These are phyloP conservation scores for Thecophora atra DNA, from an alignment of 2,888 invertebrate genomes.

Conservation along the genomic window DNA sequence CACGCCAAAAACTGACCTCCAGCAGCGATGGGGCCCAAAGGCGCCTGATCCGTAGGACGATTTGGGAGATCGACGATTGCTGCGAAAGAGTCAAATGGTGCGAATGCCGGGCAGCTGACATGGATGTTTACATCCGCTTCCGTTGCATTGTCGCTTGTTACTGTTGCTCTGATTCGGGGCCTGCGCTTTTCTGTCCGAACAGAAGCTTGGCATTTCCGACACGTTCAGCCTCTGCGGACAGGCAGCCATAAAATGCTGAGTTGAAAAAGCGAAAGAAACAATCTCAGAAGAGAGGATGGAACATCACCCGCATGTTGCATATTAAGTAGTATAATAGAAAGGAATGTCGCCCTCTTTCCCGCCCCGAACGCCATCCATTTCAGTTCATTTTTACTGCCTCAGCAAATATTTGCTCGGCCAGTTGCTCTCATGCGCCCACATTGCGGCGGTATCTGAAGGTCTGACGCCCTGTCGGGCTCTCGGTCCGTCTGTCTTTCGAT, in stretches of 20 bases:
- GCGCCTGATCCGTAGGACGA: background rate
- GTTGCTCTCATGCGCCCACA: background rate
- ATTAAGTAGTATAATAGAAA: background rate
- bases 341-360: background rate
- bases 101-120: conserved; percentile 23
- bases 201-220: background rate
- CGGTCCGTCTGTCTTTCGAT: background rate
- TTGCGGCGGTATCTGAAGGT: background rate
- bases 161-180: background rate
- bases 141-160: conserved; percentile 20
- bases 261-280: background rate
- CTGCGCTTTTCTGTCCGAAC: background rate
- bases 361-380: background rate
- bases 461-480: too few species aligned
- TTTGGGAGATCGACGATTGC: too few species aligned
- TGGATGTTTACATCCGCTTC: conserved; percentile 28
- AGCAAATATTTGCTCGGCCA: background rate
- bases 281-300: background rate
- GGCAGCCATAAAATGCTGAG: background rate
- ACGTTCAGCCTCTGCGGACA: background rate
- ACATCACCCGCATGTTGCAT: conserved; percentile 6
- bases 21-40: background rate
- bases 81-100: background rate
- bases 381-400: conserved; percentile 7
- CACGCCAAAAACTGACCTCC: conserved; percentile 2